Percentiles rank a stretch among this genome's conserved stretches.
Conservation (phyloP, 2,113 vertebrate genomes). For the Martes martes region DNA sequence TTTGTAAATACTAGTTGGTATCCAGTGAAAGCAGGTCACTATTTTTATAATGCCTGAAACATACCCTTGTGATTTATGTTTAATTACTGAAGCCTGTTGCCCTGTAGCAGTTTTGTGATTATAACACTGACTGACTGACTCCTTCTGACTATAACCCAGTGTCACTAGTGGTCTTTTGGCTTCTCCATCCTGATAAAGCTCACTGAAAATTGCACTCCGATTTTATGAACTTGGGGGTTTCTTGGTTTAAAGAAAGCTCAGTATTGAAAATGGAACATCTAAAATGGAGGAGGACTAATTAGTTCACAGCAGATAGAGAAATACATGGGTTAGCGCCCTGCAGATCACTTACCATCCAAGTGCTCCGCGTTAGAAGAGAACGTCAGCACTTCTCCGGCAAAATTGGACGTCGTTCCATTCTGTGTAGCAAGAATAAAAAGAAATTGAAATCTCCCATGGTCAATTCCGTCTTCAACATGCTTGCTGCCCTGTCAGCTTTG, state of each 20-base stretch:
- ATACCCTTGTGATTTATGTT: not conserved
- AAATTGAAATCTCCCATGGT: not conserved
- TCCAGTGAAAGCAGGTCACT: not conserved
- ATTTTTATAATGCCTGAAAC: not conserved
- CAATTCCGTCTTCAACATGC: not conserved
- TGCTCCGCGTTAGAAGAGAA: not conserved
- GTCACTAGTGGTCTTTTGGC: not conserved
- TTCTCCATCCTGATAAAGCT: not conserved
- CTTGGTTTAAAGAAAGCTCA: not conserved
- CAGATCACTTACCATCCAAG: not conserved
- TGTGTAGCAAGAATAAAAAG: not conserved
- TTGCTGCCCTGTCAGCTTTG: not conserved
- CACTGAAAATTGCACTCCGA: not conserved
- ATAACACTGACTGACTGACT: not conserved
- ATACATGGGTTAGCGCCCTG: not conserved
- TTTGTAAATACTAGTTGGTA: constrained; percentile 46
- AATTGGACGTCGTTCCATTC: not conserved
- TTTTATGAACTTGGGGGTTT: not conserved
- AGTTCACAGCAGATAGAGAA: not conserved
- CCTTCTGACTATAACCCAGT: not conserved
- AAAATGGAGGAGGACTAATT: not conserved
- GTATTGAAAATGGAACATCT: not conserved
- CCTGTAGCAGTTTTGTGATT: not conserved
- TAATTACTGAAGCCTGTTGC: not conserved
- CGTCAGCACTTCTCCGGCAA: not conserved